Base-by-base conservation (phyloP, 2,888 invertebrate genomes). In the Himalopsyche japonica region DNA sequence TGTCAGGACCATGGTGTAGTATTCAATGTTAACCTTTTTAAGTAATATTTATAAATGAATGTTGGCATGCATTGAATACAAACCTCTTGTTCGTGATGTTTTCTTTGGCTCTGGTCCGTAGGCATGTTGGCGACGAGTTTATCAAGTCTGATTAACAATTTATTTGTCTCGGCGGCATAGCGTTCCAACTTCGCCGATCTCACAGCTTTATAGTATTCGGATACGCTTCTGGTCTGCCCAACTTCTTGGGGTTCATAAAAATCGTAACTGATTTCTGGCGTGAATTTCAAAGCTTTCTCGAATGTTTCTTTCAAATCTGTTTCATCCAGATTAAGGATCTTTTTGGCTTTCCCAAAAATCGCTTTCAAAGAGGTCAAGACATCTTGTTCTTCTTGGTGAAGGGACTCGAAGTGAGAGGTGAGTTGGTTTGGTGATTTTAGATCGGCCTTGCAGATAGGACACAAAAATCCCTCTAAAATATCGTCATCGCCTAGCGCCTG, bases 91-190 rank as follows among this genome's bases (percentile, higher is more conserved):
- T 95, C 95, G 90, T 95, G 93, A 88, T 95, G 94, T 91, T 96
- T 96, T 87, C 96, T 93, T 89, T 95, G 95, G 81, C 94, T 92
- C 18, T 95, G 94, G 88, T 96, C 95, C 87, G 91, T 90, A 6
- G 98, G 97, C 90, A 96, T 94, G 89, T 97, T 96, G 88, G 95
- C 94, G 48, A 99, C 93, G 85, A 99, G 92, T 90, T 98, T 97
- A 90, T 98, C 98, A 88, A 99, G 92, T 87, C 99, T 93, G 89
- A 99, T 98, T 80, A 99, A 94, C 83, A 99, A 91, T 90, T 98
- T 98, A 90, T 99, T 99, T 1, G 98, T 99, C 91, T 99, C 98
- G 12, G 97, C 95, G 0, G 98, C 97, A 89, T 96, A 97, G 88
- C 97, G 94, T 90, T 99, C 98, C 85, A 98, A 92, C 81, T 92